phyloP scores from a whole-genome alignment of 1,140 invertebrate species.

The Leucophenga varia region DNA sequence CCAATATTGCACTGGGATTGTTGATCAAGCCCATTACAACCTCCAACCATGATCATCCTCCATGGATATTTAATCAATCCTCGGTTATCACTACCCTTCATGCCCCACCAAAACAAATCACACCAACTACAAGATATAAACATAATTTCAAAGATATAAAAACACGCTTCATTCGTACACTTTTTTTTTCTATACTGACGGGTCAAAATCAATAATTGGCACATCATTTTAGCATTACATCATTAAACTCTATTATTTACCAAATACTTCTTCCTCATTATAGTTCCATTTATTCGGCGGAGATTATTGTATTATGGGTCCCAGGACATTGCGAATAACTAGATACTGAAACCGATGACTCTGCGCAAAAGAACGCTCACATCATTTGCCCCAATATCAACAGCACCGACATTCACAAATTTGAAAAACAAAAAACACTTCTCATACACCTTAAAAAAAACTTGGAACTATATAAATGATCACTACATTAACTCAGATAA shows the following conservation, averaged over 20 bases:
- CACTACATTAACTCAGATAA: too few relatives aligned
- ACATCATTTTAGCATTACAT: neutral
- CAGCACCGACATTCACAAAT: too few relatives aligned
- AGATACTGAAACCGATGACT: too few relatives aligned
- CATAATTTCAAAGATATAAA: neutral
- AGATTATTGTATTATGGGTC: too few relatives aligned
- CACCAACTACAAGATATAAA: neutral
- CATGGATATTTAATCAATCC: neutral
- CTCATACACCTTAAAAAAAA: too few relatives aligned
- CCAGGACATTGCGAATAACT: too few relatives aligned
- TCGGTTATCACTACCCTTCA: neutral
- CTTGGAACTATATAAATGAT: too few relatives aligned
- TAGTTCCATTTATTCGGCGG: neutral
- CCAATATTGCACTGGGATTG: neutral
- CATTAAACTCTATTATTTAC: too few relatives aligned
- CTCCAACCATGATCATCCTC: neutral
- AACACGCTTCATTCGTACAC: neutral
- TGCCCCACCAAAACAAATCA: neutral
- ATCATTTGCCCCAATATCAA: too few relatives aligned
- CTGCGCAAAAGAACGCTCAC: too few relatives aligned
- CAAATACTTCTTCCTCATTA: neutral
- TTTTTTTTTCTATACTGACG: neutral
- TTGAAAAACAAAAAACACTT: too few relatives aligned
- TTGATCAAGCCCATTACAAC: neutral
- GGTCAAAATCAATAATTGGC: neutral